Evolutionary conservation across 2,888 invertebrate genomes (phyloP), one percentile per base, ranked within the genome.

Genomic region (Agonopterix arenella): DNA sequence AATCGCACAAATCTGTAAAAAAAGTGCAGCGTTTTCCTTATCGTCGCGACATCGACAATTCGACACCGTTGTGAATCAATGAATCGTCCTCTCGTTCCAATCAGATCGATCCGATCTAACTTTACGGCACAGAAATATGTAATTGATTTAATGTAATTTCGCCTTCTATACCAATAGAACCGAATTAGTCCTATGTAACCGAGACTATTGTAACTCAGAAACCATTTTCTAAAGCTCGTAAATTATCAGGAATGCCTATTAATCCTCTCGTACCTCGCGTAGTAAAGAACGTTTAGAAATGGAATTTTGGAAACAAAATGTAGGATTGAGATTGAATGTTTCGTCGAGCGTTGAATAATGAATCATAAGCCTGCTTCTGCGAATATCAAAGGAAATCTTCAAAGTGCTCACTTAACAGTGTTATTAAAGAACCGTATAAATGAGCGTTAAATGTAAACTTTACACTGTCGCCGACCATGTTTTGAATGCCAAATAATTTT

Each of bases 371-470:
- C 66, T 59, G 58, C 64, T 62, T 64, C 62, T 55, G 62, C 62
- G 62, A 71, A 76, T 75, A 77, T 82, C 82, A 80, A 81, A 83
- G 77, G 59, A 64, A 64, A 76, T 74, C 73, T 76, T 74, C 79
- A 77, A 78, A 79, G 77, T 69, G 73, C 70, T 71, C 73, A 69
- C 68, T 75, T 73, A 73, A 74, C 68, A 67, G 60, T 70, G 66
- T 70, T 76, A 74, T 69, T 69, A 73, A 74, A 74, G 59, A 62
- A 58, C 60, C 63, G 61, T 63, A 66, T 66, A 64, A 71, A 70
- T 65, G 62, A 61, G 52, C 56, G 53, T 57, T 70, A 66, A 69
- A 70, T 63, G 58, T 65, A 56, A 62, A 66, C 58, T 64, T 64
- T 64, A 62, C 61, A 60, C 49, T 44, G 51, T 48, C 48, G 44